phyloP scores from a whole-genome alignment of 2,797 vertebrate species.

The Hydrophis major region DNA sequence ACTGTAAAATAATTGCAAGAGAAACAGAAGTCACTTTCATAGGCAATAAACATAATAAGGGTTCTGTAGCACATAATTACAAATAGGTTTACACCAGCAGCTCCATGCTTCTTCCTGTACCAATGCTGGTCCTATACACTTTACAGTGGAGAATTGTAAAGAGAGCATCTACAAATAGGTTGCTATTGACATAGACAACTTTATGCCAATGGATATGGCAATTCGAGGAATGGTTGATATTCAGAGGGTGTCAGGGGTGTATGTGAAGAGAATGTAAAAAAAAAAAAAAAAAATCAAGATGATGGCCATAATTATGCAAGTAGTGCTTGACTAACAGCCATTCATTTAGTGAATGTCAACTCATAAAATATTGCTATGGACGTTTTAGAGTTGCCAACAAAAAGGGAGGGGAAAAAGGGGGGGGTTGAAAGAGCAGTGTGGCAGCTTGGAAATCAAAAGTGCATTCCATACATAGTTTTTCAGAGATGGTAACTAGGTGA shows the following conservation, averaged over 20 bases:
- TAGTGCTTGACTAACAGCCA: neutral
- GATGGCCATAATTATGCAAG: neutral
- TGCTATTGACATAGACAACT: neutral
- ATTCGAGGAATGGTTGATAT: neutral
- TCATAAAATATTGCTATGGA: no score
- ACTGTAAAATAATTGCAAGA: neutral
- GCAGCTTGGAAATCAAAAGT: no score
- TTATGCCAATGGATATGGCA: neutral
- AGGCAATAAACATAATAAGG: neutral
- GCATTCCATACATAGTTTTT: no score
- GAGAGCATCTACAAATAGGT: neutral
- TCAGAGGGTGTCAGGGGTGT: neutral
- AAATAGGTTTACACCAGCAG: neutral
- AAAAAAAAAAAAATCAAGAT: neutral
- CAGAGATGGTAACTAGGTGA: no score
- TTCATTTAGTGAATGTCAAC: neutral
- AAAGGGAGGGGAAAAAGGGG: no score
- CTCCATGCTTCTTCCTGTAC: neutral
- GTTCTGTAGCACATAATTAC: neutral
- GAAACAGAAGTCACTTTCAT: neutral
- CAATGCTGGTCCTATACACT: neutral
- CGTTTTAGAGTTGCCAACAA: no score
- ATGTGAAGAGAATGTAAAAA: neutral
- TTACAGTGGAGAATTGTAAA: neutral
- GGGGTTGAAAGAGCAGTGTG: no score